These are phyloP conservation scores for Diarsia mendica DNA, from an alignment of 2,888 invertebrate genomes.

Conservation along the genomic window DNA sequence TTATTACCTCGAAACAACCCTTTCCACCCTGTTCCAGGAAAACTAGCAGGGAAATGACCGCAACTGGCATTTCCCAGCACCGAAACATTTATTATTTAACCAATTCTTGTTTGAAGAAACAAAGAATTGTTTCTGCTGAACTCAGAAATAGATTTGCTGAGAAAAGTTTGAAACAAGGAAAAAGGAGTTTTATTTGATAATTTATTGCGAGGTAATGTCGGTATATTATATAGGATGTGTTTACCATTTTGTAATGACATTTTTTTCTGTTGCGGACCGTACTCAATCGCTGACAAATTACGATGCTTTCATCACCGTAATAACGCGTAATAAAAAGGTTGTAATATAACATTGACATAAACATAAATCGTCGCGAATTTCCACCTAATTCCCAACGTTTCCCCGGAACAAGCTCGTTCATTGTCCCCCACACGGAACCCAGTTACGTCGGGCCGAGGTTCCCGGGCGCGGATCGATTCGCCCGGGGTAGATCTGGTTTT, in stretches of 20 bases:
- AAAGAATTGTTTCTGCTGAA: slow-evolving; percentile 11
- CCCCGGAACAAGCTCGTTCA: slow-evolving; percentile 51
- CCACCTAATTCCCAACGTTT: slow-evolving; percentile 43
- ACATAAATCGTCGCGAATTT: slow-evolving; percentile 30
- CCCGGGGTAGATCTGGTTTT: slow-evolving; percentile 86
- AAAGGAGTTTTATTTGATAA: slow-evolving; percentile 1
- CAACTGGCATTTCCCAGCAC: slow-evolving; percentile 33
- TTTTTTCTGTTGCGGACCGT: not conserved
- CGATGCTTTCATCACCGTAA: slow-evolving; percentile 3
- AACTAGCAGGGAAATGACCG: slow-evolving; percentile 18
- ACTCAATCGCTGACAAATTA: slow-evolving; percentile 22
- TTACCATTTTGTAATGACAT: not conserved
- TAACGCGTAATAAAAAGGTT: slow-evolving; percentile 25
- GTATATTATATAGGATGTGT: not conserved
- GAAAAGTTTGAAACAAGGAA: not conserved
- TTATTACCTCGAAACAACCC: slow-evolving; percentile 39
- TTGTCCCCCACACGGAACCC: slow-evolving; percentile 64
- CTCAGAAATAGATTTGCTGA: slow-evolving; percentile 19
- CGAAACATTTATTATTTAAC: slow-evolving; percentile 12
- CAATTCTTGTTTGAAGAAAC: slow-evolving; percentile 18
- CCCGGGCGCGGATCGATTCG: slow-evolving; percentile 85
- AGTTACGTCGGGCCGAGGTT: slow-evolving; percentile 67
- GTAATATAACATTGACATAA: slow-evolving; percentile 28
- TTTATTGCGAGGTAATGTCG: not conserved
- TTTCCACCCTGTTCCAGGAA: slow-evolving; percentile 36